phyloP scores from a whole-genome alignment of 37 sponge, comb jelly and placozoan species.

The Halichondria panicea region DNA sequence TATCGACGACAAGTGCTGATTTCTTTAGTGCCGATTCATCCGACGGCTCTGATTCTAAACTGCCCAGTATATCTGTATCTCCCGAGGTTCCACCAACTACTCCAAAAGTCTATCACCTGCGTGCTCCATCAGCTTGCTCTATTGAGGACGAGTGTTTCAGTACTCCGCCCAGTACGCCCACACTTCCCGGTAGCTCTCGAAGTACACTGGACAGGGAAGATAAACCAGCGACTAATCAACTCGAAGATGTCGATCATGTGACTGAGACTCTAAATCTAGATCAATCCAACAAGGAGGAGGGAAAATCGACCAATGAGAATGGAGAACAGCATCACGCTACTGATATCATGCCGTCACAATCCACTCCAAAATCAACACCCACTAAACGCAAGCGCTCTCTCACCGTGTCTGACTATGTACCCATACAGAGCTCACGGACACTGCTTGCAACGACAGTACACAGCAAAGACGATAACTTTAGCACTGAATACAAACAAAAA shows the following conservation, averaged over 20 bases:
- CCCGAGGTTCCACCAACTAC: slow-evolving; percentile 2
- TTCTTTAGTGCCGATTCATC: slow-evolving; percentile 27
- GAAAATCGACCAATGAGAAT: not conserved
- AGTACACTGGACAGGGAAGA: not conserved
- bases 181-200: not conserved
- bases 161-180: slow-evolving; percentile 43
- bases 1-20: slow-evolving; percentile 24
- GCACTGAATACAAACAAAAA: not conserved
- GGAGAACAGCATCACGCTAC: not conserved
- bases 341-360: too few relatives aligned
- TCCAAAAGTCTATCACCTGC: not conserved
- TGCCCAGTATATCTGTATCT: not conserved
- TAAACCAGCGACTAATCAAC: not conserved
- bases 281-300: too few relatives aligned
- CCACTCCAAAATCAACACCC: too few relatives aligned
- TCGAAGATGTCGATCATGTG: not conserved
- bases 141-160: slow-evolving; percentile 38
- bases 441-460: too few relatives aligned
- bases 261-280: too few relatives aligned
- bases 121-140: not conserved
- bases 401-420: not conserved
- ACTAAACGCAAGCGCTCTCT: slow-evolving; percentile 1
- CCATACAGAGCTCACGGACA: not conserved
- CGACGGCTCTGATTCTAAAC: not conserved
- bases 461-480: slow-evolving; percentile 34